Base-by-base conservation (phyloP, 2,113 vertebrate species). In the Indicator indicator region DNA sequence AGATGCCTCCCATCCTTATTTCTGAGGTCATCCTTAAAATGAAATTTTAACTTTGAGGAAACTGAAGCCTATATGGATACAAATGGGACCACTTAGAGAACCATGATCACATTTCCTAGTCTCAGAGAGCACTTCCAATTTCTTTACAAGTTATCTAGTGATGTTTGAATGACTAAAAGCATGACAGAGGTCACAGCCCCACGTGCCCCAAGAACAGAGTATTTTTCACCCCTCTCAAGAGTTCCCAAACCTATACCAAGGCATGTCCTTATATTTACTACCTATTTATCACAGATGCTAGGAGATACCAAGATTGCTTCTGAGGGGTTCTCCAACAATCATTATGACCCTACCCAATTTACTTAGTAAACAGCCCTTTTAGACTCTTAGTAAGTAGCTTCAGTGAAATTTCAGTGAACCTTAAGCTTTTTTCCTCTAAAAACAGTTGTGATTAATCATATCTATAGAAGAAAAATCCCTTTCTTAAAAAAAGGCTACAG, bases 1-100 rank as follows among this genome's bases (percentile, higher is more conserved):
- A 86, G 12, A 33, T 1, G 0, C 3, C 3, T n/a, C 30, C 6
- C 11, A 33, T 17, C 5, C 23, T 28, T 81, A 6, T 54, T 62
- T 87, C 36, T 0, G 0, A 76, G 40, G 17, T 56, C 60, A 81
- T 32, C 50, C 56, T 70, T 62, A 40, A 62, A 63, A 8, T 33
- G 46, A 86, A 70, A 74, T 40, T 59, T 36, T 54, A 59, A 17
- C 16, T 42, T 0, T 18, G 10, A 18, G 4, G 8, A 63, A 65
- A 56, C 19, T 20, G n/a, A 93, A 81, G 30, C 28, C 69, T 23
- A 20, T 36, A 14, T n/a, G 14, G 33, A 55, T 17, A 40, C 21
- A 79, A 72, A 79, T 9, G 32, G 83, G 28, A 64, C 18, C 3
- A 2, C 17, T 69, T 40, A 36, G 44, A 80, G 59, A 56, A n/a